Evolutionary conservation across 2,797 vertebrate species (phyloP).

Genomic region (Coluber constrictor): DNA sequence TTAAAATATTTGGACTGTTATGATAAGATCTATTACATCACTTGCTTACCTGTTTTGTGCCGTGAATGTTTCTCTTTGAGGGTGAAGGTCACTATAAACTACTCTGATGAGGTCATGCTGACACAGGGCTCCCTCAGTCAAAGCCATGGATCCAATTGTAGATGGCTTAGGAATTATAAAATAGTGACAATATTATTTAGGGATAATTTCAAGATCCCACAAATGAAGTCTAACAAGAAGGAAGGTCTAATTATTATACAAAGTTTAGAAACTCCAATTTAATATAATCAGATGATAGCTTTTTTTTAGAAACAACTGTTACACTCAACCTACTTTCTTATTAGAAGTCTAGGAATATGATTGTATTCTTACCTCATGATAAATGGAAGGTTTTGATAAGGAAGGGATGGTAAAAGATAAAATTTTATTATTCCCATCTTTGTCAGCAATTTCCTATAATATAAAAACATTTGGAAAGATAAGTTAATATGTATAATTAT

Average conservation of each 20-base stretch:
- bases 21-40: not conserved
- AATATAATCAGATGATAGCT: not conserved
- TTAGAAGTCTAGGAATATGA: conserved; percentile 27
- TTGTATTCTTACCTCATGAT: conserved; percentile 86
- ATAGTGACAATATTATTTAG: not conserved
- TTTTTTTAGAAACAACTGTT: not conserved
- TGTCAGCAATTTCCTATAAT: conserved; percentile 94
- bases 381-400: conserved; percentile 95
- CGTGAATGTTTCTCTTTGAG: conserved; percentile 97
- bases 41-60: conserved; percentile 90
- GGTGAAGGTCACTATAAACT: conserved; percentile 95
- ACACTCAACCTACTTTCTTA: conserved; percentile 6
- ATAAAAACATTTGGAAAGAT: conserved; percentile 13
- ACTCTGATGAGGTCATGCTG: conserved; percentile 95
- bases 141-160: conserved; percentile 92
- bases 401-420: conserved; percentile 97
- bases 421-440: conserved; percentile 96
- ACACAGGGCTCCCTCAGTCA: conserved; percentile 95
- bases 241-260: not conserved
- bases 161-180: conserved; percentile 79
- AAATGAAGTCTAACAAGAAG: not conserved
- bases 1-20: not conserved
- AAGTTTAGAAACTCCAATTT: not conserved
- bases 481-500: not conserved
- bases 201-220: not conserved